Evolutionary conservation across 2,888 invertebrate species (phyloP).

Genomic region (Polymixis lichenea): DNA sequence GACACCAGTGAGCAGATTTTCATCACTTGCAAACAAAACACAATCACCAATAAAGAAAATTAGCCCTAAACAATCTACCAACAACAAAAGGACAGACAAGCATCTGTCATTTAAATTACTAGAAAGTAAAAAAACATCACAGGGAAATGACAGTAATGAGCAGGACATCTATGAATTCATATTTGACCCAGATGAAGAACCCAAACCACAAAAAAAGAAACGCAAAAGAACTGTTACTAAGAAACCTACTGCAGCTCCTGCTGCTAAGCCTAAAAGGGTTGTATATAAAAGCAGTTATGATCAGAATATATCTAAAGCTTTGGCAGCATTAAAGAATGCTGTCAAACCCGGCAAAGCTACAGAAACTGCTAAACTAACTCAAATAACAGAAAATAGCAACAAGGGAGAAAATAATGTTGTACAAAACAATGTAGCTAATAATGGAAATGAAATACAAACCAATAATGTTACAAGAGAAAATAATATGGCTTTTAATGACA

Average conservation of each 20-base stretch:
- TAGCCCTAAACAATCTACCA: constrained; percentile 45
- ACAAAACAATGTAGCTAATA: constrained; percentile 24
- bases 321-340: constrained; percentile 78
- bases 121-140: constrained; percentile 72
- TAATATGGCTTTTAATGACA: constrained; percentile 45
- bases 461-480: constrained; percentile 19
- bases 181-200: constrained; percentile 86
- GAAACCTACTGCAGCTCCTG: constrained; percentile 68
- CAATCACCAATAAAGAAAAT: constrained; percentile 48
- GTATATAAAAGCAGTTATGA: constrained; percentile 81
- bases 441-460: constrained; percentile 15
- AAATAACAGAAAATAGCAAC: constrained; percentile 44
- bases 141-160: constrained; percentile 70
- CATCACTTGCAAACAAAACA: constrained; percentile 29
- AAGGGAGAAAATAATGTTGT: constrained; percentile 16
- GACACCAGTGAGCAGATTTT: constrained; percentile 33
- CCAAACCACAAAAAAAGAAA: constrained; percentile 84
- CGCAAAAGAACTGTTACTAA: constrained; percentile 74
- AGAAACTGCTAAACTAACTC: constrained; percentile 36
- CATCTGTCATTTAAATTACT: constrained; percentile 78
- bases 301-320: constrained; percentile 81
- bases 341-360: constrained; percentile 63
- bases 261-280: constrained; percentile 75
- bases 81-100: constrained; percentile 69
- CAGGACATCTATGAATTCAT: constrained; percentile 88